Evolutionary conservation across 2,888 invertebrate genomes (phyloP).

Genomic region (Invenusta paracnida): DNA sequence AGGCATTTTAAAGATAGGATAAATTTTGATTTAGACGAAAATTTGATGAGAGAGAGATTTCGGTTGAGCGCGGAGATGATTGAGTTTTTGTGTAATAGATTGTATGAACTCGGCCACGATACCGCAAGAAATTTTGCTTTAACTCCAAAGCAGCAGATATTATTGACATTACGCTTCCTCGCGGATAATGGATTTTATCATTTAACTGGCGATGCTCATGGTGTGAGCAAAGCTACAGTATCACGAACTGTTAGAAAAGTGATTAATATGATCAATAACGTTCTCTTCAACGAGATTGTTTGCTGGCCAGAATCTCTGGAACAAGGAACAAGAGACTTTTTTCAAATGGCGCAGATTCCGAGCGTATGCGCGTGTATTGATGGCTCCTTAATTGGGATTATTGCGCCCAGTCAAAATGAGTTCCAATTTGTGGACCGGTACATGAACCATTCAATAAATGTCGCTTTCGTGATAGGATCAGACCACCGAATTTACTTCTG

Average conservation of each 20-base stretch:
- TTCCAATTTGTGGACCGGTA: neutral
- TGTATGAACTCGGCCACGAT: neutral
- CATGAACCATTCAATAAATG: neutral
- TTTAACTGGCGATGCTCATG: neutral
- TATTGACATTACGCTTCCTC: neutral
- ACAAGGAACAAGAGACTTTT: neutral
- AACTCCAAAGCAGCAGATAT: neutral
- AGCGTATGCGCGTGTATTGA: neutral
- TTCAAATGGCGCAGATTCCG: neutral
- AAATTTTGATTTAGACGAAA: neutral
- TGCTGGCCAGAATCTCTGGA: neutral
- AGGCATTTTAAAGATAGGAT: neutral
- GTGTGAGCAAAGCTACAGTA: neutral
- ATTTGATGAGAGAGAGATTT: neutral
- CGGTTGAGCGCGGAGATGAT: neutral
- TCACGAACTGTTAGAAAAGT: neutral
- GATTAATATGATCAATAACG: neutral
- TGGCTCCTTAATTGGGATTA: neutral
- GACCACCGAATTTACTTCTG: neutral
- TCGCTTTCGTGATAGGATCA: neutral
- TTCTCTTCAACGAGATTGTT: neutral
- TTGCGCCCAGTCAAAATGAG: neutral
- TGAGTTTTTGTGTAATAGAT: neutral
- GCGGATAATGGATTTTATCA: neutral
- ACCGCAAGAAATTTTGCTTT: neutral